Evolutionary conservation across 2,113 vertebrate genomes (phyloP), one percentile per base, ranked within the genome.

Genomic region (Procavia capensis): DNA sequence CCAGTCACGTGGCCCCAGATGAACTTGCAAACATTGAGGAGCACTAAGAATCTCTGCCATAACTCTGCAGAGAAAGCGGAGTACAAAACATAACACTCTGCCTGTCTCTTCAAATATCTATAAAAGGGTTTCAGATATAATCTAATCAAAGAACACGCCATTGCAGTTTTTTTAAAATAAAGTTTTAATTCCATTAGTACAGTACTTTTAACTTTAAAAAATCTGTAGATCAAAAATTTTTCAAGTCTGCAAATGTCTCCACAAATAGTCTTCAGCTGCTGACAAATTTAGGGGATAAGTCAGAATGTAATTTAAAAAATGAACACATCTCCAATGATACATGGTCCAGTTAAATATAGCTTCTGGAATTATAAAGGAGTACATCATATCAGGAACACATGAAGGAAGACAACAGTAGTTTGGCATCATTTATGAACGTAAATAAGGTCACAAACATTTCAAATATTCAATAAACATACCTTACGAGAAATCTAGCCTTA

Each of bases 391-490:
- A 80, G 34, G 81, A 85, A 83, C 17, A 90, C 24, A 66, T 19
- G 20, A 87, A 92, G 54, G 45, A 90, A 63, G 39, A 88, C 66
- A 91, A 91, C 27, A 27, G 22, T 90, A 25, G 31, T 63, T 86
- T 94, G 84, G 24, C 47, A 79, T 75, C 47, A 88, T 79, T 93
- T 90, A 88, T 72, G 93, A 93, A 94, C 31, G 61, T 17, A 63
- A 78, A 43, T 14, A 36, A 79, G 27, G 54, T 82, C 50, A 79
- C 41, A 95, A 80, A 91, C 54, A 88, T 87, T 86, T 57, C 81
- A 88, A 75, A 84, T 72, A 92, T 36, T 54, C 59, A 92, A 80
- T n/a, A 68, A 22, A 95, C 7, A 86, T 19, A 93, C 43, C 80
- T 66, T 57, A 82, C 24, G 79, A 94, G 79, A 86, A 92, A 93